Percentiles rank a stretch among this genome's conserved stretches.
phyloP scores from a whole-genome alignment of 2,797 vertebrate genomes.

The Alosa sapidissima region DNA sequence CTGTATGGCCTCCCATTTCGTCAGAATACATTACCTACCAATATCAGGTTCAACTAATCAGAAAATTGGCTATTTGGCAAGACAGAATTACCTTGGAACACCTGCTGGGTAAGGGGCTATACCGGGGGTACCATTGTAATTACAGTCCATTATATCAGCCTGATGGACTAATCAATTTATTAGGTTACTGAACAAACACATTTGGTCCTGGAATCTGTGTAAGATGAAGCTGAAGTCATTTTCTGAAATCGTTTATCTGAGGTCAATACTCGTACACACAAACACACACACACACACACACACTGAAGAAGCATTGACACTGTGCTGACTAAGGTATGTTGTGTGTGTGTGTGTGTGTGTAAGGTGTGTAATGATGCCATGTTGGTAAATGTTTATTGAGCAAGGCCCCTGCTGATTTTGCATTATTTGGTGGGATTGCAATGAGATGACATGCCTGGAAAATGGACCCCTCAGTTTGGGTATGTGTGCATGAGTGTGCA shows the following conservation, averaged over 20 bases:
- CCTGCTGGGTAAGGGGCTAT: neutral
- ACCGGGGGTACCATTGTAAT: neutral
- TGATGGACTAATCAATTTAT: conserved; percentile 10
- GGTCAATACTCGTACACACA: conserved; percentile 30
- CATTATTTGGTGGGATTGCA: conserved; percentile 24
- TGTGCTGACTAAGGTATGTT: conserved; percentile 38
- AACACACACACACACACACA: conserved; percentile 36
- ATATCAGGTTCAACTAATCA: neutral
- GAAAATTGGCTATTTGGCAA: neutral
- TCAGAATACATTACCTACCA: neutral
- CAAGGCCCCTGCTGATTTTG: conserved; percentile 28
- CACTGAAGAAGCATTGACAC: conserved; percentile 23
- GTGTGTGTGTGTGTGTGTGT: conserved; percentile 9
- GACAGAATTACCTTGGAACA: neutral
- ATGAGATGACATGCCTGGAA: neutral
- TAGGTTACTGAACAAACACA: neutral
- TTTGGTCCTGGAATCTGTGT: conserved; percentile 2
- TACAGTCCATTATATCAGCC: neutral
- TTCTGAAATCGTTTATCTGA: conserved; percentile 29
- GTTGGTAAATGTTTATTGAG: conserved; percentile 46
- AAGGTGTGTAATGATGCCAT: neutral
- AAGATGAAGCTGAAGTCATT: conserved; percentile 6
- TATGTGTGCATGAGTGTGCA: conserved; percentile 22
- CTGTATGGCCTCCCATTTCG: neutral
- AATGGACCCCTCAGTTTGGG: conserved; percentile 34